Evolutionary conservation across 2,113 vertebrate genomes (phyloP).

Genomic region (Stegostoma tigrinum): DNA sequence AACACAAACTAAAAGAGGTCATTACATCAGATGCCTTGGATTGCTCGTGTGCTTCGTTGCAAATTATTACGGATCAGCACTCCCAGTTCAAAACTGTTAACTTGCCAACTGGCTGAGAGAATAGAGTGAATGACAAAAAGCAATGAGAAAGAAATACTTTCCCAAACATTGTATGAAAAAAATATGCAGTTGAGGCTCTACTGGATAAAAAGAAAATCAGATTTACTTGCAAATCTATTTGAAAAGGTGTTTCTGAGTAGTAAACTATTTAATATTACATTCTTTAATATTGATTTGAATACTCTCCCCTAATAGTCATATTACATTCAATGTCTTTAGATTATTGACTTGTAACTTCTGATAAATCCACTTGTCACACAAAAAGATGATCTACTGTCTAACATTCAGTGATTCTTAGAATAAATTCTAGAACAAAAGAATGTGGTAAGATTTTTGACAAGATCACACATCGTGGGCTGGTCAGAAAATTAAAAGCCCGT

Average conservation of each 20-base stretch:
- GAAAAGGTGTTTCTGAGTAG: not conserved
- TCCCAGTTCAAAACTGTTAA: not conserved
- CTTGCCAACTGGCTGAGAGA: not conserved
- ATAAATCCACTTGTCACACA: not conserved
- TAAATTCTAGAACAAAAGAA: too few species aligned
- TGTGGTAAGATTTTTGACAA: too few species aligned
- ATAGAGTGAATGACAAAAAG: not conserved
- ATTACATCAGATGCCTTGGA: not conserved
- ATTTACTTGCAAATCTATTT: not conserved
- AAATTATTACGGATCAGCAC: not conserved
- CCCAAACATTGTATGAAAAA: not conserved
- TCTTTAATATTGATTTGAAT: not conserved
- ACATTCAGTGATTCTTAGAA: not conserved
- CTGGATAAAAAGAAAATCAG: not conserved
- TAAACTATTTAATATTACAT: not conserved
- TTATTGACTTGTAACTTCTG: not conserved
- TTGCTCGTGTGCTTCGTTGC: not conserved
- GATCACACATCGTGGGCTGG: too few species aligned
- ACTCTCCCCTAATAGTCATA: not conserved
- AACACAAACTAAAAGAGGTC: not conserved
- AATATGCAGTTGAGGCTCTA: not conserved
- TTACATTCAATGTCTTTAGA: not conserved
- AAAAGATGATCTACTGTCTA: not conserved
- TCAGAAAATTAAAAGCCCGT: too few species aligned
- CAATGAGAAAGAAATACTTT: not conserved